These are phyloP conservation scores for Agraylea sexmaculata DNA, from an alignment of 1,140 invertebrate genomes.

Conservation along the genomic window DNA sequence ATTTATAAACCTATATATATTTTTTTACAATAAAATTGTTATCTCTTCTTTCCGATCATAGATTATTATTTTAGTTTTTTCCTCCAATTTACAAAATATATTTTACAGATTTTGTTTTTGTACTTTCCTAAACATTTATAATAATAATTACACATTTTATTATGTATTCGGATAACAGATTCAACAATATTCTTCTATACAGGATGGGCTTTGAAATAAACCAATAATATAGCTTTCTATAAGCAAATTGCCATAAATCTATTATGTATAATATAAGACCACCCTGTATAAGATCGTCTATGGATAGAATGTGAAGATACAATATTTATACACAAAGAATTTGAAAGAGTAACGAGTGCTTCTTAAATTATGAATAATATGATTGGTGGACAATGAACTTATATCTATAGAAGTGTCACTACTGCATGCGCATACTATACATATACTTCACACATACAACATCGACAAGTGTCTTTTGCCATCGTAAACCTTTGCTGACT, in stretches of 20 bases:
- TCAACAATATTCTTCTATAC: neutral
- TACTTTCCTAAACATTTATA: neutral
- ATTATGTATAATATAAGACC: neutral
- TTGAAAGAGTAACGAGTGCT: no score
- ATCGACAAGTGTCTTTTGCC: no score
- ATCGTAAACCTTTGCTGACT: no score
- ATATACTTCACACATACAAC: no score
- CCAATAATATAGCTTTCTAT: no score
- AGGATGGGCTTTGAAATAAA: no score
- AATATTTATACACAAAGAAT: no score
- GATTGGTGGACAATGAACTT: no score
- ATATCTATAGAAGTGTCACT: no score
- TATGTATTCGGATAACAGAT: neutral
- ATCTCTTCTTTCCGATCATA: neutral
- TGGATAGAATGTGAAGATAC: neutral
- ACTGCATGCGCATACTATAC: no score
- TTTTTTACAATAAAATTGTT: neutral
- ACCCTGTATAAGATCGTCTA: neutral
- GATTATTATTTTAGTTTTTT: no score
- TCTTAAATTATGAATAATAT: no score
- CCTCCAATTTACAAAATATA: neutral
- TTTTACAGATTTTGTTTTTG: constrained; percentile 1
- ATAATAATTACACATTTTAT: constrained; percentile 2
- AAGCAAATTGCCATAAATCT: neutral
- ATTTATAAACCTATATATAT: neutral